A percentile compares a stretch with the other conserved stretches of the same genome.
Conservation (phyloP, 2,113 vertebrate genomes). For the Illadopsis cleaveri region DNA sequence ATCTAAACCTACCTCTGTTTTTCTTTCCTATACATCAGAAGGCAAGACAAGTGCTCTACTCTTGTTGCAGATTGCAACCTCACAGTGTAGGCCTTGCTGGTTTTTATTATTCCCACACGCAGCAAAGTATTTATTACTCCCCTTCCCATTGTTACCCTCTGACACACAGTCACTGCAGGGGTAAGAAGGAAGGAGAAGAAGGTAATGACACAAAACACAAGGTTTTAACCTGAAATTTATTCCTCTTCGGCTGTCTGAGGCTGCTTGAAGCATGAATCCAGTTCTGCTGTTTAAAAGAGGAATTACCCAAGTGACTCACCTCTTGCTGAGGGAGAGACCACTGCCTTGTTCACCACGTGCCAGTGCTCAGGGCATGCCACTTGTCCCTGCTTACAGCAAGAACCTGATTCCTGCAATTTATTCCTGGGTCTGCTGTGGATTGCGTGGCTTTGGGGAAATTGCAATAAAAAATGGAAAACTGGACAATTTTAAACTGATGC, state of each 20-base stretch:
- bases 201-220: not conserved
- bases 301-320: not conserved
- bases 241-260: not conserved
- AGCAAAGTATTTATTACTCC: not conserved
- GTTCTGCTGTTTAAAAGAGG: not conserved
- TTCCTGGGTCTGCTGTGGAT: not conserved
- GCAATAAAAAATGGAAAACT: not conserved
- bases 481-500: not conserved
- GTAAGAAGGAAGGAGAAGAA: not conserved
- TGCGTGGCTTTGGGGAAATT: not conserved
- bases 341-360: not conserved
- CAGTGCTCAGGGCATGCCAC: not conserved
- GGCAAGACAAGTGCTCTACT: not conserved
- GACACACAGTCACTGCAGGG: not conserved
- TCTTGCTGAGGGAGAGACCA: not conserved
- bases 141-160: not conserved
- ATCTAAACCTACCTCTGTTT: not conserved
- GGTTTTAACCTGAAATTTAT: slow-evolving; percentile 16
- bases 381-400: not conserved
- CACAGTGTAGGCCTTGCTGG: not conserved
- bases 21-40: not conserved
- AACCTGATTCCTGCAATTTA: not conserved
- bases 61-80: not conserved
- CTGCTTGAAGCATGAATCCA: not conserved
- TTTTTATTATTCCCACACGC: not conserved